Percentiles rank a stretch among this genome's conserved stretches.
Evolutionary conservation across 2,797 vertebrate species (phyloP).

Genomic region (Discoglossus pictus): DNA sequence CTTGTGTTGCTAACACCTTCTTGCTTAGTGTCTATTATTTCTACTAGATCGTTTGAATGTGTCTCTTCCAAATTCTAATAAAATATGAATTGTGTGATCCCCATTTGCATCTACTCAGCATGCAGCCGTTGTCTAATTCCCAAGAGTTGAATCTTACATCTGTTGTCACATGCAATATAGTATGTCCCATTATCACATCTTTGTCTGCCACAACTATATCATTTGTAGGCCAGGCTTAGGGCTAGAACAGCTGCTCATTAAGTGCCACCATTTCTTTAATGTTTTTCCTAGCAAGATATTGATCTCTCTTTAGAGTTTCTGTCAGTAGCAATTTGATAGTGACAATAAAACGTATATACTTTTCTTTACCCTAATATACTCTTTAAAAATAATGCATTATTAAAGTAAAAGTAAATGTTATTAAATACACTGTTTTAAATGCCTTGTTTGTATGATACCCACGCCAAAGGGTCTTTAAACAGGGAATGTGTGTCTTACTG

Average conservation of each 20-base stretch:
- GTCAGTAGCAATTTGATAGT: slow-evolving; percentile 12
- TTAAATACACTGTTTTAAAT: too few species aligned
- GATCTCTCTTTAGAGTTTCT: slow-evolving; percentile 23
- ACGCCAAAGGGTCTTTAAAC: too few species aligned
- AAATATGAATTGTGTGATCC: slow-evolving; percentile 18
- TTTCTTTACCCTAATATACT: too few species aligned
- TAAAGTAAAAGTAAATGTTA: too few species aligned
- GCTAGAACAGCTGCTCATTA: slow-evolving; percentile 47
- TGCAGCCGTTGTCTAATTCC: slow-evolving; percentile 4
- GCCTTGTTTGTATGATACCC: too few species aligned
- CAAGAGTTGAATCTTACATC: slow-evolving; percentile 22
- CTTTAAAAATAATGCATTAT: too few species aligned
- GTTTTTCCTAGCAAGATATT: slow-evolving; percentile 35
- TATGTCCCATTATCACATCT: slow-evolving; percentile 18
- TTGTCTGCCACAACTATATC: slow-evolving; percentile 5
- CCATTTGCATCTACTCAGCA: slow-evolving; percentile 3
- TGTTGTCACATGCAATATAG: slow-evolving; percentile 26
- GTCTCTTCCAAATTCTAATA: neutral
- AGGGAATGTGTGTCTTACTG: too few species aligned
- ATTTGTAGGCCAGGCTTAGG: slow-evolving; percentile 25
- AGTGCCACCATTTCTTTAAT: slow-evolving; percentile 25
- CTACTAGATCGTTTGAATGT: too few species aligned
- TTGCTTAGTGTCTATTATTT: too few species aligned
- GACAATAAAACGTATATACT: slow-evolving; percentile 29
- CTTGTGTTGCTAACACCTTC: too few species aligned